These are phyloP conservation scores for Temnothorax ravouxi DNA, from an alignment of 2,888 invertebrate genomes.

Conservation along the genomic window DNA sequence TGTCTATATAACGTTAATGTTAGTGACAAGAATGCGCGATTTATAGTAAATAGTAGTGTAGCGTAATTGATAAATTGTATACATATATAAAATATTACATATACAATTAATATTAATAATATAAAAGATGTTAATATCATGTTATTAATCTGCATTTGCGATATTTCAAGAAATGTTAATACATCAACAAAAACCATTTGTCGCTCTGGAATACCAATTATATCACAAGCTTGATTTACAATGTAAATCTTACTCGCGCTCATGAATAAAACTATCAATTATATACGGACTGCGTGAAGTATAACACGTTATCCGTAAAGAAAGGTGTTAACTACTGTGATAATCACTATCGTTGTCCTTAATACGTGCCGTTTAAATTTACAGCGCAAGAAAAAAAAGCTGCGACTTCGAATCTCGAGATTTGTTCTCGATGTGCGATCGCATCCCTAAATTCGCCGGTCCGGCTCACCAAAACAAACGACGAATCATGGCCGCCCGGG, in stretches of 20 bases:
- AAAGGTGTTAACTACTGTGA: neutral
- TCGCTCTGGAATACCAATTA: neutral
- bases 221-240: neutral
- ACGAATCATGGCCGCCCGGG: conserved; percentile 18
- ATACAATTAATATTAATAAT: neutral
- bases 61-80: no score
- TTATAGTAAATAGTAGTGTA: neutral
- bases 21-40: neutral
- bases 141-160: neutral
- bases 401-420: neutral
- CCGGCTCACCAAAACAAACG: neutral
- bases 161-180: neutral
- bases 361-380: neutral
- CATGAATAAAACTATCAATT: neutral
- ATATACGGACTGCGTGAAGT: neutral
- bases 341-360: neutral
- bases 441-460: neutral
- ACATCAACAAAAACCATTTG: neutral
- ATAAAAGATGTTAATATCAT: neutral
- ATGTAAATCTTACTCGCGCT: neutral
- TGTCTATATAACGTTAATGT: neutral
- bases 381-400: no score
- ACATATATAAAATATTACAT: no score
- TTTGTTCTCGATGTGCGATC: neutral
- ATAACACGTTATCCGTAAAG: neutral